A percentile compares a stretch with the other conserved stretches of the same genome.
phyloP scores from a whole-genome alignment of 2,113 vertebrate genomes.

The Gobius niger region DNA sequence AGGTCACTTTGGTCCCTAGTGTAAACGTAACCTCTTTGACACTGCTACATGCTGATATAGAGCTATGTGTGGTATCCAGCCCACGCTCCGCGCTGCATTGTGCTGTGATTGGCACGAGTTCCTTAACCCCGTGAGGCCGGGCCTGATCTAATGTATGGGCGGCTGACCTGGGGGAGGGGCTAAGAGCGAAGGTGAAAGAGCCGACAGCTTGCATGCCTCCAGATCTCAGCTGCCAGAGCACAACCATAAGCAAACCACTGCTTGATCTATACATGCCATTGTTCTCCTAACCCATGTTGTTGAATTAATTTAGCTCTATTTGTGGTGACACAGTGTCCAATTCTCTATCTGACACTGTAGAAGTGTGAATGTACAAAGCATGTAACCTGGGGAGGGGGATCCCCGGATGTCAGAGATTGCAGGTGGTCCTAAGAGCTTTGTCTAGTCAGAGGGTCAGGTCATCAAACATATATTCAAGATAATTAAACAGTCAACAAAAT shows the following conservation, averaged over 20 bases:
- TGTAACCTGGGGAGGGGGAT: too few relatives aligned
- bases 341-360: not conserved
- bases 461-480: too few relatives aligned
- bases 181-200: conserved; percentile 58
- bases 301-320: not conserved
- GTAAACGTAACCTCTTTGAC: not conserved
- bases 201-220: conserved; percentile 75
- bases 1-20: not conserved
- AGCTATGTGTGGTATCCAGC: conserved; percentile 9
- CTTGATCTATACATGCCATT: conserved; percentile 36
- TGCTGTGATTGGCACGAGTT: conserved; percentile 61
- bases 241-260: conserved; percentile 53
- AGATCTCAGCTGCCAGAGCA: conserved; percentile 66
- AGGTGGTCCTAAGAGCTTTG: too few relatives aligned
- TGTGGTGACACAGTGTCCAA: not conserved
- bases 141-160: conserved; percentile 64
- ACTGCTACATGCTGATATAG: conserved; percentile 1
- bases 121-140: conserved; percentile 50
- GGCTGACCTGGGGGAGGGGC: conserved; percentile 65
- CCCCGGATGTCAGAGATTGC: too few relatives aligned
- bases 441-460: too few relatives aligned
- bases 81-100: conserved; percentile 32
- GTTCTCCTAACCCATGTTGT: not conserved
- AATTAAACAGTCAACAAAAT: too few relatives aligned
- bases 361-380: too few relatives aligned